Evolutionary conservation across 2,113 vertebrate genomes (phyloP).

Genomic region (Regulus satrapa): DNA sequence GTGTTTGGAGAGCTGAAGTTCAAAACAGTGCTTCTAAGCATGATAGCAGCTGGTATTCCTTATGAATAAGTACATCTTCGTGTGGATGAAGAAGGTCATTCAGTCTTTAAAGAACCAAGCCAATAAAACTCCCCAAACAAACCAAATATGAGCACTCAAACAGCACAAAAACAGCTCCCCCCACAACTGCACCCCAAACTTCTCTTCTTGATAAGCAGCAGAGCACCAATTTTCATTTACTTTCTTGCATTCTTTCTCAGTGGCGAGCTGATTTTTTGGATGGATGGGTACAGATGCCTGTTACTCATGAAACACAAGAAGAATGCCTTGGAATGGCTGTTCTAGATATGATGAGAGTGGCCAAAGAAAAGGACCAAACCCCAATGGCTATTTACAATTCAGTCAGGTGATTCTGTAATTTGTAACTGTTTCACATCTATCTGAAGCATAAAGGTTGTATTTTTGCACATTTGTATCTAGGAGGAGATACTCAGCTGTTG

Average conservation of each 20-base stretch:
- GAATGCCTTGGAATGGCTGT: conserved; percentile 98
- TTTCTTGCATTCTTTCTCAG: conserved; percentile 64
- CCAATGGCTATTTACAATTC: conserved; percentile 87
- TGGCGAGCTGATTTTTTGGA: conserved; percentile 92
- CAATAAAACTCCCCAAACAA: neutral
- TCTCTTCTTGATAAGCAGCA: neutral
- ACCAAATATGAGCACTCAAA: neutral
- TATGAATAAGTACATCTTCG: neutral
- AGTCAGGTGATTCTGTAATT: conserved; percentile 76
- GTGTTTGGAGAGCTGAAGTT: neutral
- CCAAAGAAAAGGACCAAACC: conserved; percentile 86
- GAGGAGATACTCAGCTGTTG: neutral
- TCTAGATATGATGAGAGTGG: conserved; percentile 95
- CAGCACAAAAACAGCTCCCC: neutral
- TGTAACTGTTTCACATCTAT: neutral
- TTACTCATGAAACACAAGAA: conserved; percentile 91
- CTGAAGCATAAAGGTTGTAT: neutral
- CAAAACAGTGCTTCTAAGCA: neutral
- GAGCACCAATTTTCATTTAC: neutral
- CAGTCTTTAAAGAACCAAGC: neutral
- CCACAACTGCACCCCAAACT: neutral
- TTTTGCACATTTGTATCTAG: neutral
- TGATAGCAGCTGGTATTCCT: neutral
- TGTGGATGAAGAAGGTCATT: neutral
- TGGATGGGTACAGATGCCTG: conserved; percentile 80